Percentiles rank a stretch among this genome's conserved stretches.
Conservation (phyloP, 1,140 invertebrate genomes). For the Phocides pigmalion region DNA sequence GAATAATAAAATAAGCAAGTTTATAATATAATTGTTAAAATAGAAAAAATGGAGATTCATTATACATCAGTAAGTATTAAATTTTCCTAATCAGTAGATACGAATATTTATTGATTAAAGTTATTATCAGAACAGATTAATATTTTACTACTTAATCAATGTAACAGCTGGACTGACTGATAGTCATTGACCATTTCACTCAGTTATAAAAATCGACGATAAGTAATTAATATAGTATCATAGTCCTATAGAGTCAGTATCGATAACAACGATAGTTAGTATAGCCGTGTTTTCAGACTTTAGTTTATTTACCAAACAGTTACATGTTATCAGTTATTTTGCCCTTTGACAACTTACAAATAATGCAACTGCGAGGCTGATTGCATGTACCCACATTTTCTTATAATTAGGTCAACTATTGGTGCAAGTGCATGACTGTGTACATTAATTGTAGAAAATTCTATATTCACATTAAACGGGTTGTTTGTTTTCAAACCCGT, state of each 20-base stretch:
- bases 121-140: conserved; percentile 1
- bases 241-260: conserved; percentile 6
- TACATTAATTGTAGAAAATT: conserved; percentile 12
- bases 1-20: too few relatives aligned
- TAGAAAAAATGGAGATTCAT: too few relatives aligned
- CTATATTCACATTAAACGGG: too few relatives aligned
- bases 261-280: not conserved
- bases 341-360: conserved; percentile 34
- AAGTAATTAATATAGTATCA: conserved; percentile 24
- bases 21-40: too few relatives aligned
- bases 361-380: conserved; percentile 24
- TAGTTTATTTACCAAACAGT: not conserved
- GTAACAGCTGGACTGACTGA: conserved; percentile 17
- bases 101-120: not conserved
- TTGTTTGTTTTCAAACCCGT: conserved; percentile 2
- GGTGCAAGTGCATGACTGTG: conserved; percentile 16
- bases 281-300: not conserved
- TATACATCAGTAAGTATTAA: too few relatives aligned
- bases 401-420: conserved; percentile 33
- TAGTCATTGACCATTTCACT: conserved; percentile 27
- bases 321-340: conserved; percentile 9
- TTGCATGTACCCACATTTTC: conserved; percentile 38
- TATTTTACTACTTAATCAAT: conserved; percentile 2
- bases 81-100: too few relatives aligned
- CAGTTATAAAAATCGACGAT: conserved; percentile 26